These are phyloP conservation scores for Bathynomus jamesi DNA, from an alignment of 1,140 invertebrate species.

Conservation along the genomic window DNA sequence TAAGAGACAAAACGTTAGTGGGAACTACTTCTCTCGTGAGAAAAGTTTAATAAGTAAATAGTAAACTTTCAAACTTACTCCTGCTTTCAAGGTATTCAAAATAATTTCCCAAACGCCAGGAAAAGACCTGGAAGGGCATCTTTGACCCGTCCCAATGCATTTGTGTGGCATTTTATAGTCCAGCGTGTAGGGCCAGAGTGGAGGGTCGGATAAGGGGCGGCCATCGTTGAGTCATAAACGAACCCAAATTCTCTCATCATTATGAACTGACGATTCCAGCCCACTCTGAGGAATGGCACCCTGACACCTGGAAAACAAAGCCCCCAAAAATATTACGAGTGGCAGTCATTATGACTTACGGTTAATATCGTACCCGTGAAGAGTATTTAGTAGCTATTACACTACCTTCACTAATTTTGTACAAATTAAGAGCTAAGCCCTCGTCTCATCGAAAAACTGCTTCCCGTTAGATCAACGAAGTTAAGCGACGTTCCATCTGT, in stretches of 20 bases:
- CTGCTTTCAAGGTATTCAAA: conserved; percentile 62
- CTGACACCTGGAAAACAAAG: conserved; percentile 58
- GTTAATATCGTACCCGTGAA: no score
- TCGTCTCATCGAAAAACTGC: no score
- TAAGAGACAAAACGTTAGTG: background rate
- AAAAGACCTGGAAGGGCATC: conserved; percentile 41
- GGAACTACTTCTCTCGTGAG: background rate
- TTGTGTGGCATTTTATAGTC: conserved; percentile 42
- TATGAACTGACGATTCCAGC: conserved; percentile 78
- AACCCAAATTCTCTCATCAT: conserved; percentile 86
- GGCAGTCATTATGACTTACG: no score
- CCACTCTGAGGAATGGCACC: conserved; percentile 67
- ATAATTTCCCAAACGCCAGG: conserved; percentile 58
- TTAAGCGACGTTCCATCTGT: no score
- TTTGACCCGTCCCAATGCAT: conserved; percentile 40
- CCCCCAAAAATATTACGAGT: no score
- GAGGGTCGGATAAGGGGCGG: conserved; percentile 39
- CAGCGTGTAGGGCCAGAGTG: conserved; percentile 41
- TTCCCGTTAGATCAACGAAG: no score
- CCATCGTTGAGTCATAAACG: conserved; percentile 44
- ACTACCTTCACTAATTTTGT: no score
- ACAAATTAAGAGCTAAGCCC: no score
- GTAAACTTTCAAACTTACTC: conserved; percentile 35
- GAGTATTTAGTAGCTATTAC: no score
- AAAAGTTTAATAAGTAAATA: background rate